Base-by-base conservation (phyloP, 2,113 vertebrate species). In the Chloebia gouldiae region DNA sequence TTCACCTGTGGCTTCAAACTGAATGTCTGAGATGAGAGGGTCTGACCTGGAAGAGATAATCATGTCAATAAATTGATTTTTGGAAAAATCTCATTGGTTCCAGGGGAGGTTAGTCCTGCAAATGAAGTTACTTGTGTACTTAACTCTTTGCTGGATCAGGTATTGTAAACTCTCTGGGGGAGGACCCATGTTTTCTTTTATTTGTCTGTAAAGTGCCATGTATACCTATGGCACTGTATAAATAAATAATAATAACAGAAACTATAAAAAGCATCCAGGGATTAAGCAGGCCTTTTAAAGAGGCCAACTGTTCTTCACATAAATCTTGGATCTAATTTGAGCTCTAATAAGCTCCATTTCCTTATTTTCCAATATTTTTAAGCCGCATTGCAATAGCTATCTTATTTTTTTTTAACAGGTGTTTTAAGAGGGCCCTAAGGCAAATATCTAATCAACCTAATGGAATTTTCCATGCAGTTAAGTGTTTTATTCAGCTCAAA, bases 231-330 rank as follows among this genome's bases (percentile, higher is more conserved):
- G 85, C 65, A 93, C 76, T 81, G 79, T 75, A 96, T 86, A 96
- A 96, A 94, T 95, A 96, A 96, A 95, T 96, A 97, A 96, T 84
- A 96, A 96, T 93, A 95, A 95, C 90, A 96, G 88, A 96, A 96
- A 94, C 92, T 92, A 81, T 96, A 96, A 95, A 96, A 96, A 81
- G 72, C 71, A 93, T 95, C 85, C 95, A 94, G 93, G 92, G 93
- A 96, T 95, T 97, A 96, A 92, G 88, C 69, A 94, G 69, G 23
- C 72, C 92, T 94, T 90, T 96, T 97, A 95, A 96, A 95, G 56
- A 96, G 86, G 72, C 92, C 93, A 95, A 96, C 76, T 90, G 83
- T 95, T 96, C 92, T 93, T 94, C 92, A 96, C 82, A 95, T 97
- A 97, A 97, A 97, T 96, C 93, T 93, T 39, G 69, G 92, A 93